phyloP scores from a whole-genome alignment of 2,113 vertebrate species.

The Erpornis zantholeuca region DNA sequence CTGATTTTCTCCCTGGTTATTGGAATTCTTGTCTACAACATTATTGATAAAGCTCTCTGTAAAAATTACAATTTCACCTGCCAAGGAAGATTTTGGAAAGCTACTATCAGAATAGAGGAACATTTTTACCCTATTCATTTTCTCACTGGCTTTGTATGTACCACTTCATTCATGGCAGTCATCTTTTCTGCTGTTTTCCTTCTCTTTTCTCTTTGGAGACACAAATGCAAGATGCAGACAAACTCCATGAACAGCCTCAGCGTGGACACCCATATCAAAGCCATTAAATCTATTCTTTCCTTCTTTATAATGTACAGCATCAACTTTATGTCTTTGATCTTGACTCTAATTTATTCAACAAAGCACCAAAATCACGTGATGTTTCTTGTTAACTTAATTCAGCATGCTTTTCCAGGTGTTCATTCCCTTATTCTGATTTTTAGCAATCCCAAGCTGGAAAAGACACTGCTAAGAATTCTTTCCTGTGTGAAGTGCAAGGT shows the following conservation, averaged over 20 bases:
- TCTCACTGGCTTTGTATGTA: accelerated
- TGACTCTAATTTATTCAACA: accelerated
- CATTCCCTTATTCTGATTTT: conserved; percentile 22
- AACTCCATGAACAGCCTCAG: not conserved
- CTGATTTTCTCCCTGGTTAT: not conserved
- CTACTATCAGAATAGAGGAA: accelerated
- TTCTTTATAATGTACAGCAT: not conserved
- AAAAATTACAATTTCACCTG: not conserved
- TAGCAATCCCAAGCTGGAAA: conserved; percentile 8
- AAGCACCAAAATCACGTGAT: accelerated
- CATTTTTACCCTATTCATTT: not conserved
- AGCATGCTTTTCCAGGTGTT: not conserved
- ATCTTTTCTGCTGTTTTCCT: not conserved
- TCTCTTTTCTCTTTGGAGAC: conserved; percentile 37
- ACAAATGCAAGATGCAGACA: not conserved
- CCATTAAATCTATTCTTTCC: not conserved
- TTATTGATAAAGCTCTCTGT: accelerated
- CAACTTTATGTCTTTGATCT: not conserved
- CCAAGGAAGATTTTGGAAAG: accelerated
- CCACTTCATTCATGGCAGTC: not conserved
- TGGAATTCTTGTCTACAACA: accelerated
- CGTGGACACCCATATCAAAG: not conserved
- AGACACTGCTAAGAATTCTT: not conserved
- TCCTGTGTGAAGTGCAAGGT: not conserved
- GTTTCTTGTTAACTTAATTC: accelerated